phyloP scores from a whole-genome alignment of 2,797 vertebrate species.

The Lindbergichthys nudifrons region DNA sequence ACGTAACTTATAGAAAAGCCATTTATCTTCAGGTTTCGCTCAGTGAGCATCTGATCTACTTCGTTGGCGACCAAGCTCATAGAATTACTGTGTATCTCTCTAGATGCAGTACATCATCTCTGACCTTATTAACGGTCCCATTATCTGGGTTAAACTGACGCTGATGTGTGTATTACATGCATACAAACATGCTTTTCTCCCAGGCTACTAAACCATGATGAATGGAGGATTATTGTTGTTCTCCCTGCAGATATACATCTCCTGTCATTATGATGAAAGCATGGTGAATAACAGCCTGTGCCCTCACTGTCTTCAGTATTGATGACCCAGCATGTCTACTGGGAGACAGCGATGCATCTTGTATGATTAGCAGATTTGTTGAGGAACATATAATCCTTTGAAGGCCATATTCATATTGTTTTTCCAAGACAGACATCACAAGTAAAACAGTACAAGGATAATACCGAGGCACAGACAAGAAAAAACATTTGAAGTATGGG shows the following conservation, averaged over 20 bases:
- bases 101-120: constrained; percentile 2
- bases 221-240: constrained; percentile 22
- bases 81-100: constrained; percentile 17
- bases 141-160: constrained; percentile 20
- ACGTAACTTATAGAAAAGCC: neutral
- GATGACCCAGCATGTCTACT: constrained; percentile 6
- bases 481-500: no score
- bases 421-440: no score
- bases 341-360: neutral
- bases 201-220: neutral
- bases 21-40: neutral
- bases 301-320: neutral
- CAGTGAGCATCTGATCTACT: neutral
- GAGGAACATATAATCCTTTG: neutral
- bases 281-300: neutral
- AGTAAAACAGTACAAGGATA: no score
- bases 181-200: constrained; percentile 22
- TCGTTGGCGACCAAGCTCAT: neutral
- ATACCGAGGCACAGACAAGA: no score
- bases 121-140: neutral
- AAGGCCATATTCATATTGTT: neutral
- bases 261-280: constrained; percentile 40
- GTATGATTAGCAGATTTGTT: constrained; percentile 4
- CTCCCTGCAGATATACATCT: constrained; percentile 24
- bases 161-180: constrained; percentile 4